Evolutionary conservation across 2,797 vertebrate species (phyloP), one percentile per base, ranked within the genome.

Genomic region (Phaenicophaeus curvirostris): DNA sequence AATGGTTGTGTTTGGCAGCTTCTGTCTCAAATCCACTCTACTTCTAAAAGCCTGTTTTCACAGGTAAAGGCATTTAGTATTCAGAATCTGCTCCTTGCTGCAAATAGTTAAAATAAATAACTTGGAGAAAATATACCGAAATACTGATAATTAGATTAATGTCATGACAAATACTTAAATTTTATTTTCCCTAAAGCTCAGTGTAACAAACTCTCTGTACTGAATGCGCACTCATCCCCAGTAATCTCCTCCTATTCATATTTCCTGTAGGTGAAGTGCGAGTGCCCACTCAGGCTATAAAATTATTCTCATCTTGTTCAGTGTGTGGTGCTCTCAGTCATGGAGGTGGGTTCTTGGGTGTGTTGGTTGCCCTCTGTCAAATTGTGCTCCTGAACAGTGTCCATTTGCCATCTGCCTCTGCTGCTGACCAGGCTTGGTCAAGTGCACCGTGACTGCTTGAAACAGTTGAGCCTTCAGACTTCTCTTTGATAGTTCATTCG

Each of bases 331-430:
- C 62, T 57, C 13, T 24, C 21, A 18, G 1, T 30, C 30, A 5
- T 33, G 10, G 18, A 35, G n/a, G 25, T 0, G 1, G 11, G 33
- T 19, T 74, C 21, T 66, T 2, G 1, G 35, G 28, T 69, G 18
- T 0, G 0, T 13, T 6, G 7, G 23, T 33, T 20, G 46, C 24
- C 35, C 31, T 79, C 62, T 17, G 30, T 24, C 15, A 42, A 41
- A 25, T 4, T 24, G 7, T 48, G 8, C 35, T 76, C 14, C 28
- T 16, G 12, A 37, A 31, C 28, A 23, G 13, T 24, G 8, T 51
- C 33, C 13, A 1, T 35, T n/a, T n/a, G n/a, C n/a, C n/a, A n/a
- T n/a, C 50, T 61, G 20, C 50, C 41, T 54, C 65, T 89, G 41
- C 31, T 55, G 51, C 63, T 85, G 53, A 39, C 33, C 51, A 42